phyloP scores from a whole-genome alignment of 1,140 invertebrate genomes.

The Temnothorax nylanderi region DNA sequence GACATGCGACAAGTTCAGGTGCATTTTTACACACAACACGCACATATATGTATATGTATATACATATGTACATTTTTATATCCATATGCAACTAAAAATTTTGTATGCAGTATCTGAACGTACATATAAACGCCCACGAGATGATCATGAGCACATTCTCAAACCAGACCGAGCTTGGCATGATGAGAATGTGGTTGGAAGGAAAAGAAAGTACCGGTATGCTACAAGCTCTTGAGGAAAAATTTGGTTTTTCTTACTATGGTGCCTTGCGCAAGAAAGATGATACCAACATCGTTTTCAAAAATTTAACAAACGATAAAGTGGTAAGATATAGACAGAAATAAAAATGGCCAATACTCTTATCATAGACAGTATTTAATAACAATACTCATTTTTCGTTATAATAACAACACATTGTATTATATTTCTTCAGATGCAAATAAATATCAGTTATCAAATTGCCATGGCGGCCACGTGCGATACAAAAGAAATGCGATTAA shows the following conservation, averaged over 20 bases:
- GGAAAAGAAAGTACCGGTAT: constrained; percentile 61
- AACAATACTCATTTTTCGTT: neutral
- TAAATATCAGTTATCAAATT: constrained; percentile 76
- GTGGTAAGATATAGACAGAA: constrained; percentile 54
- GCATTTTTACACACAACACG: neutral
- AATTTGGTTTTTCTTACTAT: constrained; percentile 62
- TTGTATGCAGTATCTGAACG: constrained; percentile 65
- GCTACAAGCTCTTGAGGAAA: constrained; percentile 70
- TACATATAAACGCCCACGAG: constrained; percentile 73
- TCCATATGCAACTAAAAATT: neutral
- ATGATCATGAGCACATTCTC: constrained; percentile 65
- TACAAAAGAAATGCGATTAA: constrained; percentile 66
- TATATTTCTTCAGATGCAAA: constrained; percentile 70
- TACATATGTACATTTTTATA: constrained; percentile 1
- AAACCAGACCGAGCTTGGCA: constrained; percentile 32
- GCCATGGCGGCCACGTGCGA: constrained; percentile 73
- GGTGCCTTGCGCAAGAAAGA: constrained; percentile 61
- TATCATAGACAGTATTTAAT: neutral
- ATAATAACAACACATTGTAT: neutral
- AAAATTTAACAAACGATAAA: constrained; percentile 33
- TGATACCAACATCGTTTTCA: constrained; percentile 32
- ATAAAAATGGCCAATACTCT: neutral
- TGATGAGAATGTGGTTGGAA: constrained; percentile 71
- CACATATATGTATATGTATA: neutral
- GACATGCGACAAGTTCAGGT: constrained; percentile 75